Base-by-base conservation (phyloP, 2,113 vertebrate species). In the Colinus virginianus region DNA sequence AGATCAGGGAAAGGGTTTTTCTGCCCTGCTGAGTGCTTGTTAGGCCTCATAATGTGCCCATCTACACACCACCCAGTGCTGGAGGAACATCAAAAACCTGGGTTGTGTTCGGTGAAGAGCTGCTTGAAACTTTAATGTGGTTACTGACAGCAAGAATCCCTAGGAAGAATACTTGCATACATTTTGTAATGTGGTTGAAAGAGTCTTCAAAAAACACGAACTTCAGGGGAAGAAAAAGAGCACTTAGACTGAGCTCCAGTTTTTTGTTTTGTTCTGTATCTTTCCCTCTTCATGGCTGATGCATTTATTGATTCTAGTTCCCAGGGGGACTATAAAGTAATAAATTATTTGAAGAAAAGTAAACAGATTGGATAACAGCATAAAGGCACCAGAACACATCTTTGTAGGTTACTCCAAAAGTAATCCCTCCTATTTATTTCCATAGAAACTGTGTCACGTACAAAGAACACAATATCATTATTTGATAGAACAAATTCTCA, bases 161-260 rank as follows among this genome's bases (percentile, higher is more conserved):
- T 5, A 3, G 9, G 8, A 68, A 82, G 28, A 71, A 51, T 12
- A 9, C 8, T 40, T 46, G 56, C 3, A 0, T 68, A 6, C 6
- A 2, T 75, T 38, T 81, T 78, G 34, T 51, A 22, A 32, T 51
- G 20, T 71, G 43, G 14, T 43, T 61, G 70, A 68, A 70, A 38
- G 48, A 87, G 28, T 40, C 51, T 84, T 4, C 55, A 66, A 62
- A 42, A 76, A 72, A 69, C 51, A 25, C 74, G 14, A 55, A 51
- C 23, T 62, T 0, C 4, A 18, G 13, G 21, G 20, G 2, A 4
- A 23, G 46, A 0, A 5, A 13, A 38, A 6, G 34, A 17, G 1
- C 8, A 6, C 38, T 68, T 64, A 66, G 45, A n/a, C 15, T 38
- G 13, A 61, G 63, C 45, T 80, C 40, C 9, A 8, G 11, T 14